Conservation (phyloP, 2,888 invertebrate genomes). For the Drosophila pegasa region DNA sequence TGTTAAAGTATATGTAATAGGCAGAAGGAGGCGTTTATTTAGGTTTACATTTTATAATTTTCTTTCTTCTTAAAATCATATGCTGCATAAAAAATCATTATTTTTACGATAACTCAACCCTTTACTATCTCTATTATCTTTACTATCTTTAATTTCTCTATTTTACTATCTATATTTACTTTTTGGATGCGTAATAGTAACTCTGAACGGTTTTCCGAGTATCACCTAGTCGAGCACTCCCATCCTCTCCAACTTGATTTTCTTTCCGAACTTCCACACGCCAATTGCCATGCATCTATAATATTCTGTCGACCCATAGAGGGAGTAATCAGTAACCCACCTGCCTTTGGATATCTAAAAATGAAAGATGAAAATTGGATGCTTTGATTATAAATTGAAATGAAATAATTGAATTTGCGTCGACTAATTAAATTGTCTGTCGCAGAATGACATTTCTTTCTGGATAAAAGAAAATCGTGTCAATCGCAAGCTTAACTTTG, state of each 20-base stretch:
- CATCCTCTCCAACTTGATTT: neutral
- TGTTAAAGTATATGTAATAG: too few species aligned
- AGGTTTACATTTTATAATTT: too few species aligned
- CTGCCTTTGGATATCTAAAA: too few species aligned
- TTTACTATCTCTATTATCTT: too few species aligned
- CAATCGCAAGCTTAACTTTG: neutral
- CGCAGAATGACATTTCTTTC: neutral
- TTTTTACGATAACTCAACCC: too few species aligned
- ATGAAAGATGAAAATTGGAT: neutral
- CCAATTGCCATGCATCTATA: neutral
- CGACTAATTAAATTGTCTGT: neutral
- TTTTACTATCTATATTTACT: too few species aligned
- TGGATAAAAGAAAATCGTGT: neutral
- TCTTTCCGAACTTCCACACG: neutral
- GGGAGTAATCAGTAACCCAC: neutral
- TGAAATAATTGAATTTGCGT: slow-evolving; percentile 8
- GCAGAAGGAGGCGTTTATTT: too few species aligned
- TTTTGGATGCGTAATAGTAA: too few species aligned
- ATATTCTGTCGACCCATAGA: neutral
- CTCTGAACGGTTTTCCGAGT: neutral
- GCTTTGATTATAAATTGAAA: slow-evolving; percentile 8
- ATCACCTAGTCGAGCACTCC: neutral
- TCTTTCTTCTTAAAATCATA: too few species aligned
- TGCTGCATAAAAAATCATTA: too few species aligned
- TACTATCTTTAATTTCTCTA: too few species aligned